Base-by-base conservation (phyloP, 2,113 vertebrate genomes). In the Falco punctatus region DNA sequence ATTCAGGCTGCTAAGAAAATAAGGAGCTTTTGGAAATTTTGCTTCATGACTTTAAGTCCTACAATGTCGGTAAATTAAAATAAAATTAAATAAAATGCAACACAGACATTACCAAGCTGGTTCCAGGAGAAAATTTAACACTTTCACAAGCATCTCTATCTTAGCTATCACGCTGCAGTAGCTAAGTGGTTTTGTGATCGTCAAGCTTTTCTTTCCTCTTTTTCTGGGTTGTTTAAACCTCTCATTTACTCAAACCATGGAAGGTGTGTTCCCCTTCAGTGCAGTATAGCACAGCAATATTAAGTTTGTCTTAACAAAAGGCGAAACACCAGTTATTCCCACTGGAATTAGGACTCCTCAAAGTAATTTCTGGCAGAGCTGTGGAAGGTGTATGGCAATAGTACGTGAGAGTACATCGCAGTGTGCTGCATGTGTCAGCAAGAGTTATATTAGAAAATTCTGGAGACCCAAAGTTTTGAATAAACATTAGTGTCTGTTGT, bases 121-220 rank as follows among this genome's bases (percentile, higher is more conserved):
- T 9, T 79, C 7, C 51, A 62, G 30, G 26, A 82, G 33, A 38
- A 90, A 85, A 82, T 33, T 7, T 42, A 20, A 33, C 49, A 52
- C 20, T 62, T 78, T 14, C 22, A 16, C n/a, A 40, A 44, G 19
- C 24, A 18, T 40, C 5, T n/a, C n/a, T 64, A 15, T 46, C 52
- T 82, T 1, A 0, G 9, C 27, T 64, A 51, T 58, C 52, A 15
- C 3, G 4, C 23, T 71, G 5, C 27, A 67, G 42, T 5, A 44
- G 24, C 19, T 69, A 62, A 57, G 16, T 70, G 22, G 11, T 38
- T 72, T 91, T 73, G 54, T 92, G 35, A 81, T 20, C 9, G 32
- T 78, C 65, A 70, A 70, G 44, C 23, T 48, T 81, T 94, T 57
- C n/a, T 59, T 42, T 91, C 33, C 32, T 87, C 30, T 71, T 83